Conservation (phyloP, 1,140 invertebrate genomes). For the Achatina immaculata region DNA sequence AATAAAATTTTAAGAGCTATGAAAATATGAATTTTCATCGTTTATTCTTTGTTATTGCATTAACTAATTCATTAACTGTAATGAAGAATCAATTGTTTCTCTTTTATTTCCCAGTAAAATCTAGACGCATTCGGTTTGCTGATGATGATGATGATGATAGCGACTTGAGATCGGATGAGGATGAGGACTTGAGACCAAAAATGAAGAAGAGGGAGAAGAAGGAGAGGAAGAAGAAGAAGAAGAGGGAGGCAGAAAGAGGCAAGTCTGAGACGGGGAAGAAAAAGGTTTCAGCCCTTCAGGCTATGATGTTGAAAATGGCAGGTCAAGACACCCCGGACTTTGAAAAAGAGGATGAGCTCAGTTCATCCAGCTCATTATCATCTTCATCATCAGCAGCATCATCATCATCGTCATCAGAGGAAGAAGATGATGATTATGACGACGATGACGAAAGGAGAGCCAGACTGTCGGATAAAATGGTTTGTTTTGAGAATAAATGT, state of each 20-base stretch:
- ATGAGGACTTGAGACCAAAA: constrained; percentile 68
- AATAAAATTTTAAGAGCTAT: too few relatives aligned
- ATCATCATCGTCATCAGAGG: neutral
- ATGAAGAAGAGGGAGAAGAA: constrained; percentile 45
- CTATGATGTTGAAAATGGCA: constrained; percentile 84
- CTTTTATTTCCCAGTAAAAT: constrained; percentile 55
- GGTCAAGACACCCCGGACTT: constrained; percentile 93
- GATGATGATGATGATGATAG: constrained; percentile 73
- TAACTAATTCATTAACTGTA: too few relatives aligned
- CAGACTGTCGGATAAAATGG: constrained; percentile 3
- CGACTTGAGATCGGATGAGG: constrained; percentile 74
- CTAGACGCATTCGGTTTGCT: constrained; percentile 79
- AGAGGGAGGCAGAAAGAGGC: constrained; percentile 26
- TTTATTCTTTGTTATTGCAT: too few relatives aligned
- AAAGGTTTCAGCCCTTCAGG: constrained; percentile 80
- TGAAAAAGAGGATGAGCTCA: constrained; percentile 80
- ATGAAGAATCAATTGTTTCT: neutral
- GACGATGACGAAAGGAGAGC: constrained; percentile 27
- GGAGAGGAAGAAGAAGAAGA: constrained; percentile 36
- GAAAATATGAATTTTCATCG: too few relatives aligned
- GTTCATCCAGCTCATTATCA: neutral
- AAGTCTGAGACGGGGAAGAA: constrained; percentile 31
- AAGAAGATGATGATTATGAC: constrained; percentile 52
- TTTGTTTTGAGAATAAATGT: constrained; percentile 5
- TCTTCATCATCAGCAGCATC: neutral